Percentiles rank a stretch among this genome's conserved stretches.
phyloP scores from a whole-genome alignment of 2,113 vertebrate species.

The Otolemur garnettii region DNA sequence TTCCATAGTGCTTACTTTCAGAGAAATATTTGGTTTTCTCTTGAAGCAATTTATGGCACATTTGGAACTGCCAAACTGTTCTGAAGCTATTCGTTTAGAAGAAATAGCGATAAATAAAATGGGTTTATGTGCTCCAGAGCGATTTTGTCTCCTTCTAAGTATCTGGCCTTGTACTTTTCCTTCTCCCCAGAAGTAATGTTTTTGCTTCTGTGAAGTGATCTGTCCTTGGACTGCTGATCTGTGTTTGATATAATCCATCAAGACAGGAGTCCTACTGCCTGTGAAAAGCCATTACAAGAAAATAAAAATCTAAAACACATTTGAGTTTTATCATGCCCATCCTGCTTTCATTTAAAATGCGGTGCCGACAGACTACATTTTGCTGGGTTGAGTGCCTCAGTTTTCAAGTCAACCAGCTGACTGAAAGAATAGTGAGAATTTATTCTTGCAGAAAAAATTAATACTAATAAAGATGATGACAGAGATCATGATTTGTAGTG shows the following conservation, averaged over 20 bases:
- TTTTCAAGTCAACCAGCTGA: background rate
- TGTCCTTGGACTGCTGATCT: background rate
- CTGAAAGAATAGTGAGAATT: background rate
- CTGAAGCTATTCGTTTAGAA: conserved; percentile 55
- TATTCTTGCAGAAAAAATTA: background rate
- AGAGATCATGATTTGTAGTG: background rate
- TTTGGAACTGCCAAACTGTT: conserved; percentile 49
- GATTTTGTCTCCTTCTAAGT: conserved; percentile 38
- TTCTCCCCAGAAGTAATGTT: background rate
- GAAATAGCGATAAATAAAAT: conserved; percentile 49
- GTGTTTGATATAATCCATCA: conserved; percentile 13
- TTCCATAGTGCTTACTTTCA: background rate
- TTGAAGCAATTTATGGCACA: conserved; percentile 21
- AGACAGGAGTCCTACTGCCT: background rate
- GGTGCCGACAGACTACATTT: background rate
- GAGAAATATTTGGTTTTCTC: background rate
- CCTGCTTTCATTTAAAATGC: conserved; percentile 15
- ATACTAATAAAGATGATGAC: background rate
- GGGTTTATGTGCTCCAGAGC: background rate
- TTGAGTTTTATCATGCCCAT: background rate
- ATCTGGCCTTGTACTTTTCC: background rate
- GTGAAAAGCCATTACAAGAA: conserved; percentile 28
- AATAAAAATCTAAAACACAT: conserved; percentile 64
- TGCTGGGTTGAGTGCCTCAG: background rate
- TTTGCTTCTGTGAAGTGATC: conserved; percentile 47